A percentile compares a stretch with the other conserved stretches of the same genome.
Conservation (phyloP, 2,113 vertebrate species). For the Corvus cornix region DNA sequence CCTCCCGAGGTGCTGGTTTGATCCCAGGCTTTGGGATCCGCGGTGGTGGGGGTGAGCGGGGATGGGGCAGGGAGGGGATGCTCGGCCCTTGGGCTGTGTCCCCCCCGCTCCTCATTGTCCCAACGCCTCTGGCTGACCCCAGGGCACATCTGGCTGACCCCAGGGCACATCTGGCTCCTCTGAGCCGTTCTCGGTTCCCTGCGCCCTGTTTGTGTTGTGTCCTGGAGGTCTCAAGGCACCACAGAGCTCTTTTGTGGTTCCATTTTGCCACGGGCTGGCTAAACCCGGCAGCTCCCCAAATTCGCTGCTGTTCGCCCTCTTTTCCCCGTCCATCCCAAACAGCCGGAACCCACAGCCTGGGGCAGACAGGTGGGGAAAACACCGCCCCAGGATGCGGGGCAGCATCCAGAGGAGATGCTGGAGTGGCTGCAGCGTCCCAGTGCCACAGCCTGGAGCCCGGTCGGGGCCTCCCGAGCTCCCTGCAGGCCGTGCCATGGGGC, state of each 20-base stretch:
- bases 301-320: not conserved
- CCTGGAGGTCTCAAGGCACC: not conserved
- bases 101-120: not conserved
- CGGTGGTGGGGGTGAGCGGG: not conserved
- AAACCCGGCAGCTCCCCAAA: not conserved
- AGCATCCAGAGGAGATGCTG: not conserved
- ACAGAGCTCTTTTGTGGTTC: not conserved
- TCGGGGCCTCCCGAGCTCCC: not conserved
- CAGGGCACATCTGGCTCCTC: not conserved
- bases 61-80: not conserved
- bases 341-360: fast-evolving
- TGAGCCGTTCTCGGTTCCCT: fast-evolving
- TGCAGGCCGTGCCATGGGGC: fast-evolving
- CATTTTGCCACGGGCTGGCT: not conserved
- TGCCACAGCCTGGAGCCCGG: not conserved
- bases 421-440: fast-evolving
- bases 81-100: not conserved
- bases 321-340: not conserved
- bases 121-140: not conserved
- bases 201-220: not conserved
- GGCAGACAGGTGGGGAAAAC: not conserved
- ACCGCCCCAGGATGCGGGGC: fast-evolving
- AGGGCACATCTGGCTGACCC: not conserved
- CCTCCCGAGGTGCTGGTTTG: not conserved
- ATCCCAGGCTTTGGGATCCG: not conserved